Evolutionary conservation across 2,113 vertebrate species (phyloP).

Genomic region (Morphnarchus princeps): DNA sequence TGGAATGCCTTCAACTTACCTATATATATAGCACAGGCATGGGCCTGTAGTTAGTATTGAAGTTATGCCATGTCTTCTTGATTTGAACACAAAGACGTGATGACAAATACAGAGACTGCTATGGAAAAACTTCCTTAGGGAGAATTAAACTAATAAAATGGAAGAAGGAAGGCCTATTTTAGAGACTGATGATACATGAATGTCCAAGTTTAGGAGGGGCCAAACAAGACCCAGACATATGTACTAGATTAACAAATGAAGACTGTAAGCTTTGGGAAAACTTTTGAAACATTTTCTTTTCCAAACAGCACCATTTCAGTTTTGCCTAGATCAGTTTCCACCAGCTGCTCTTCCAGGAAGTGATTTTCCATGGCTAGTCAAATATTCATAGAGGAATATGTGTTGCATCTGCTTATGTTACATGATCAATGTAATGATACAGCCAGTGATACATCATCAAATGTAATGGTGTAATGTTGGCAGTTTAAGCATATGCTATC

Average conservation of each 20-base stretch:
- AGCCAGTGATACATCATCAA: neutral
- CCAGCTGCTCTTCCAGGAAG: neutral
- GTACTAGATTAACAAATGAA: neutral
- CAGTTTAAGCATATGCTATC: neutral
- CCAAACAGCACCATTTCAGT: neutral
- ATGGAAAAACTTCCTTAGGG: neutral
- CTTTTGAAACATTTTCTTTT: neutral
- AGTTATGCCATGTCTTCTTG: neutral
- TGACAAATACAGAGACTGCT: neutral
- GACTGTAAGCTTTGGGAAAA: neutral
- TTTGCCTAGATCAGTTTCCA: neutral
- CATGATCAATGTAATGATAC: neutral
- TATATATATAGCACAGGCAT: rapidly evolving
- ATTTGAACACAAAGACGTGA: neutral
- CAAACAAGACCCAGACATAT: neutral
- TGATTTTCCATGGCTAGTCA: neutral
- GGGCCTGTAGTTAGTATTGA: neutral
- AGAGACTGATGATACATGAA: neutral
- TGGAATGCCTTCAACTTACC: neutral
- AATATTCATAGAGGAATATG: neutral
- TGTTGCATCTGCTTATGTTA: neutral
- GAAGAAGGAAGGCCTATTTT: neutral
- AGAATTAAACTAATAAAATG: neutral
- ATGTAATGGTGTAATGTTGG: neutral
- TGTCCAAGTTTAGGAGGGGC: neutral